Evolutionary conservation across 2,113 vertebrate genomes (phyloP).

Genomic region (Nesospiza acunhae): DNA sequence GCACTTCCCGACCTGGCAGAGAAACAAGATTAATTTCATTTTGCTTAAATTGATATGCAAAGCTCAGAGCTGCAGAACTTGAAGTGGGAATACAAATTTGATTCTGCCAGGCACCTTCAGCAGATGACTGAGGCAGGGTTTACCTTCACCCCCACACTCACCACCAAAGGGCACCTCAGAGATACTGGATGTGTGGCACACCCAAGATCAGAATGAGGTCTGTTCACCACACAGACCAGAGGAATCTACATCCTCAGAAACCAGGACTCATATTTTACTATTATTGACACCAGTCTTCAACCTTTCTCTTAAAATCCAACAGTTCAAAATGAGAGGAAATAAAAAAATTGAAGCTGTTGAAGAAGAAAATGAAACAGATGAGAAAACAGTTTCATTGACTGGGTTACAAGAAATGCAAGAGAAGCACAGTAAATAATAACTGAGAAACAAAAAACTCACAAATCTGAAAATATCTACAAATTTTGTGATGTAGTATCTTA

Average conservation of each 20-base stretch:
- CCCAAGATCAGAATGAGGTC: background rate
- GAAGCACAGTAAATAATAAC: background rate
- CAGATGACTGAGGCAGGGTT: background rate
- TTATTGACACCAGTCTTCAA: background rate
- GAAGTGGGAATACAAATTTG: background rate
- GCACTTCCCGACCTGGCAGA: background rate
- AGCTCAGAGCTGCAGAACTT: background rate
- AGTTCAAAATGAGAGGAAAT: background rate
- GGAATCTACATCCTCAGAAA: background rate
- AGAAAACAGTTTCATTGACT: background rate
- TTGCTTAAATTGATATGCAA: background rate
- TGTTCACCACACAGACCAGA: background rate
- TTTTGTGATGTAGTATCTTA: background rate
- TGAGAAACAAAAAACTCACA: background rate
- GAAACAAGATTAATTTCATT: background rate
- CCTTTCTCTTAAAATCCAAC: background rate
- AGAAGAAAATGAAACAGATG: background rate
- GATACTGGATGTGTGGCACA: background rate
- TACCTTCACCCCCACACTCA: background rate
- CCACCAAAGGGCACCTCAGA: background rate
- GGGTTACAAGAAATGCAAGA: background rate
- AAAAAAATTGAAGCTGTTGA: background rate
- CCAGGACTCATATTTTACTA: fast-evolving
- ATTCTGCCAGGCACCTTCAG: background rate
- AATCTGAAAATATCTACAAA: background rate